These are phyloP conservation scores for Mesorhabditis belari DNA, from an alignment of 2,888 invertebrate genomes.

Conservation along the genomic window DNA sequence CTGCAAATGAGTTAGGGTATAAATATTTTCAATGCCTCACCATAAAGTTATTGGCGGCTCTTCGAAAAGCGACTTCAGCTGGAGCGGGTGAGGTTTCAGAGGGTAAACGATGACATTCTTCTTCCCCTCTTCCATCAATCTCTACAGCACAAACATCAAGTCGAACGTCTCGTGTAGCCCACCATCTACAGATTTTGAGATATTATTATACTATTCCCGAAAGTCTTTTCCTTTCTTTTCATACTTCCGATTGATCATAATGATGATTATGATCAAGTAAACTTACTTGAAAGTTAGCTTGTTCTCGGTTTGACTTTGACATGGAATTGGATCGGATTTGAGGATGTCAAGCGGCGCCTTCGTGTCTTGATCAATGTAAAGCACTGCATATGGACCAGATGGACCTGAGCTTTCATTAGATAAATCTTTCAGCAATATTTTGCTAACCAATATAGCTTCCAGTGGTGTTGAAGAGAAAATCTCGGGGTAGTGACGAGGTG, in stretches of 20 bases:
- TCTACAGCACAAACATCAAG: constrained; percentile 31
- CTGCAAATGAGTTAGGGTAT: constrained; percentile 16
- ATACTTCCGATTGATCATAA: not conserved
- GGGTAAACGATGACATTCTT: constrained; percentile 31
- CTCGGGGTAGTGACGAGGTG: constrained; percentile 21
- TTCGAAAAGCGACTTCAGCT: constrained; percentile 26
- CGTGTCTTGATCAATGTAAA: constrained; percentile 45
- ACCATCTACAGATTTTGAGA: constrained; percentile 29
- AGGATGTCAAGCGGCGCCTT: constrained; percentile 29
- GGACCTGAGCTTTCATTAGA: constrained; percentile 22
- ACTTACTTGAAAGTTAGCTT: constrained; percentile 37
- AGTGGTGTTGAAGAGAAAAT: constrained; percentile 43
- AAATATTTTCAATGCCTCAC: constrained; percentile 6
- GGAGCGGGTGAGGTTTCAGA: constrained; percentile 28
- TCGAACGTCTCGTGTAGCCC: constrained; percentile 30
- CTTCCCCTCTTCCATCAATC: constrained; percentile 19
- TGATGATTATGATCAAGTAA: not conserved
- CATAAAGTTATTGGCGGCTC: constrained; percentile 31
- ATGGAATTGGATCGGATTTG: constrained; percentile 47
- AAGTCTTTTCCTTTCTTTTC: not conserved
- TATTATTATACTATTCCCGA: no score
- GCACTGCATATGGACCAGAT: constrained; percentile 36
- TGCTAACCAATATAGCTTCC: constrained; percentile 30
- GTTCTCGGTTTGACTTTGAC: constrained; percentile 39
- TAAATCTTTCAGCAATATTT: not conserved